These are phyloP conservation scores for Drosophila hydei DNA, from an alignment of 1,140 invertebrate genomes.

Conservation along the genomic window DNA sequence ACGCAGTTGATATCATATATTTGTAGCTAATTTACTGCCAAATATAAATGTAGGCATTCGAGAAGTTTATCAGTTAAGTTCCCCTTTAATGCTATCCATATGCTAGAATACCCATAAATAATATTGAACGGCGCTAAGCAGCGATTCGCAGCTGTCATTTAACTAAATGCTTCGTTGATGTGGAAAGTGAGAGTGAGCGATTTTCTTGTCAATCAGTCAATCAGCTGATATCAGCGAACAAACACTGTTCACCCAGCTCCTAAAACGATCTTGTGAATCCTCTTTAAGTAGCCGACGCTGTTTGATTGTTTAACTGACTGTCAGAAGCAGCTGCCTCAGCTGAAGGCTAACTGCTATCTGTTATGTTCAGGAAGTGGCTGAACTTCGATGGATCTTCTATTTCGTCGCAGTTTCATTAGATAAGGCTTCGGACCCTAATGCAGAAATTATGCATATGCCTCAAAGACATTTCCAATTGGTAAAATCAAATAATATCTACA, in stretches of 20 bases:
- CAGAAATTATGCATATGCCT: no score
- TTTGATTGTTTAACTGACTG: conserved; percentile 27
- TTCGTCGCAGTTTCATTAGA: neutral
- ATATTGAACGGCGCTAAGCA: conserved; percentile 16
- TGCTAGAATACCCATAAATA: conserved; percentile 52
- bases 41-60: conserved; percentile 45
- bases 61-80: conserved; percentile 27
- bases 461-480: no score
- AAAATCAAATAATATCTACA: no score
- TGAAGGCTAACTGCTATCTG: conserved; percentile 13
- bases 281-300: conserved; percentile 1
- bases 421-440: neutral
- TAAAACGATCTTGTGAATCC: conserved; percentile 40
- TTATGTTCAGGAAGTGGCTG: neutral
- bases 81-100: conserved; percentile 15
- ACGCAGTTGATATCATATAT: conserved; percentile 20
- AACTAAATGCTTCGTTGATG: conserved; percentile 44
- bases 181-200: conserved; percentile 73
- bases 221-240: no score
- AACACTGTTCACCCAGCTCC: no score
- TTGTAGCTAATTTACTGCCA: conserved; percentile 34
- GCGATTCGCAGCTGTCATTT: conserved; percentile 45
- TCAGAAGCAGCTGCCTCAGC: neutral
- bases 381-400: no score
- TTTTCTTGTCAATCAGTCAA: conserved; percentile 55